These are phyloP conservation scores for Orycteropus afer DNA, from an alignment of 2,113 vertebrate species.

Conservation along the genomic window DNA sequence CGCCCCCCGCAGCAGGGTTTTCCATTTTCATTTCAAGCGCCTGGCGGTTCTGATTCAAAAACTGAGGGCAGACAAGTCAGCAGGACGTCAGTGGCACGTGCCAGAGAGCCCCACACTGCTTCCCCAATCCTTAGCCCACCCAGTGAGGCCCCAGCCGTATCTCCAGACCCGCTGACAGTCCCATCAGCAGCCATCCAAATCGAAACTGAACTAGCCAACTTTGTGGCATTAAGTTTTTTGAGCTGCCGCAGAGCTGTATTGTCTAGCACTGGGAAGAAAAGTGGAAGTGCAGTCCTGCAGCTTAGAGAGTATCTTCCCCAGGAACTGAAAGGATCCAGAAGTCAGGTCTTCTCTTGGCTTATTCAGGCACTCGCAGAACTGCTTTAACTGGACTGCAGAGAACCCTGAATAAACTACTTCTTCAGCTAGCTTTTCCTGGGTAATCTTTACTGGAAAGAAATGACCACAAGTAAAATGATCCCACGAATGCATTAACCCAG, in stretches of 20 bases:
- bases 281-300: neutral
- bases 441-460: conserved; percentile 21
- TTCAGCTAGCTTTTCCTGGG: neutral
- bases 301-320: neutral
- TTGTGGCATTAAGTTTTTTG: neutral
- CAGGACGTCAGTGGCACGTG: neutral
- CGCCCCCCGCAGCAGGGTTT: conserved; percentile 83
- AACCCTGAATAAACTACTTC: conserved; percentile 8
- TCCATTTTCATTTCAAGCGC: conserved; percentile 94
- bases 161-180: neutral
- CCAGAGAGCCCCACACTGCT: neutral
- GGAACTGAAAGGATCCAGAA: neutral
- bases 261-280: neutral
- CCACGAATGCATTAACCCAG: neutral
- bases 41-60: conserved; percentile 96
- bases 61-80: conserved; percentile 84
- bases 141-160: neutral
- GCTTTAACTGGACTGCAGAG: neutral
- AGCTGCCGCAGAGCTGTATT: neutral
- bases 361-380: neutral
- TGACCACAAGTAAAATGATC: neutral
- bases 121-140: neutral
- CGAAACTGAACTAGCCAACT: neutral
- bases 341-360: neutral
- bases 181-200: neutral